Conservation (phyloP, 1,140 invertebrate species). For the Diprion similis region DNA sequence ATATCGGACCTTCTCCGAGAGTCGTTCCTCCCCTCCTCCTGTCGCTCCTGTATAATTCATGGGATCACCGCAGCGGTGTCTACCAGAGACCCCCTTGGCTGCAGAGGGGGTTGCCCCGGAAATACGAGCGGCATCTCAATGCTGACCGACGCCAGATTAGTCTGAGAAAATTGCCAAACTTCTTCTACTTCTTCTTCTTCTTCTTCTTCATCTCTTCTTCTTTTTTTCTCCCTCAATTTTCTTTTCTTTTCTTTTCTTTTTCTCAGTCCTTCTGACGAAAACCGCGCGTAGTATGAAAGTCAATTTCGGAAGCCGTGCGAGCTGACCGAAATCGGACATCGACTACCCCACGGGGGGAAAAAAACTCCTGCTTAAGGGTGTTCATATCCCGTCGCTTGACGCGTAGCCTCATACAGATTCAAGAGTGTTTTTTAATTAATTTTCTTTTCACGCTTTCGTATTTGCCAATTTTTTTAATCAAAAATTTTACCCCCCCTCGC, state of each 20-base stretch:
- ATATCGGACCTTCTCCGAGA: constrained; percentile 23
- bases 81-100: constrained; percentile 23
- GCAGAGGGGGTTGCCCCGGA: constrained; percentile 15
- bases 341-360: neutral
- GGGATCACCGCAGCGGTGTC: constrained; percentile 47
- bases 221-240: neutral
- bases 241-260: neutral
- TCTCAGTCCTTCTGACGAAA: constrained; percentile 15
- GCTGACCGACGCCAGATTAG: constrained; percentile 61
- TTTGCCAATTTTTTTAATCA: neutral
- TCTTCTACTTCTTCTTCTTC: constrained; percentile 39
- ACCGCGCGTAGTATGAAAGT: neutral
- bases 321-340: constrained; percentile 9
- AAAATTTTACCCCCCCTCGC: neutral
- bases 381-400: too few species aligned
- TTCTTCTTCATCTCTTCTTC: neutral
- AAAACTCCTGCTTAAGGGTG: neutral
- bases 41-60: constrained; percentile 59
- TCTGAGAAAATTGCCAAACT: constrained; percentile 63
- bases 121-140: constrained; percentile 58
- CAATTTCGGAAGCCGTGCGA: neutral
- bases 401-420: too few species aligned
- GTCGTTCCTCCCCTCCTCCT: neutral
- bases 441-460: neutral
- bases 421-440: neutral